Evolutionary conservation across 2,113 vertebrate genomes (phyloP).

Genomic region (Tachysurus fulvidraco): DNA sequence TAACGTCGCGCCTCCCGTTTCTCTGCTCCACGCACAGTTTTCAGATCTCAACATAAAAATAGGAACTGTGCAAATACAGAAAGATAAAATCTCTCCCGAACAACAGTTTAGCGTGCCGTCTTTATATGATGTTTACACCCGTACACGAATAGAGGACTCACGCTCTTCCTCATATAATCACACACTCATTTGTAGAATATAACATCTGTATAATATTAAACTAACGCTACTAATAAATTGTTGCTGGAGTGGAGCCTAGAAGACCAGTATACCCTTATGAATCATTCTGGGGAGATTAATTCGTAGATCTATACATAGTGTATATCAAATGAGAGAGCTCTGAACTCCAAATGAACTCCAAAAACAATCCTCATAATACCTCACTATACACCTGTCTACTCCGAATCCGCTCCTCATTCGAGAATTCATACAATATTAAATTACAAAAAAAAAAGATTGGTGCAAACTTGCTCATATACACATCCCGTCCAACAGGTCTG

Average conservation of each 20-base stretch:
- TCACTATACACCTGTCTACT: slow-evolving; percentile 2
- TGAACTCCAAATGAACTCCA: slow-evolving; percentile 41
- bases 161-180: neutral
- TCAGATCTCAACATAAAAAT: neutral
- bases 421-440: neutral
- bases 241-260: neutral
- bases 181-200: neutral
- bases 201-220: neutral
- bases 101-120: neutral
- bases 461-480: neutral
- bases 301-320: neutral
- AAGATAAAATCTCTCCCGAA: neutral
- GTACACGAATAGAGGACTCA: neutral
- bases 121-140: neutral
- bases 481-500: neutral
- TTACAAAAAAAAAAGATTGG: neutral
- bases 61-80: neutral
- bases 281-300: neutral
- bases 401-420: slow-evolving; percentile 19
- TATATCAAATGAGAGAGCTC: neutral
- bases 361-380: slow-evolving; percentile 6
- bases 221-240: neutral
- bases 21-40: neutral
- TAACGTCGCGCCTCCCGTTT: neutral
- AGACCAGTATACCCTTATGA: neutral